Percentiles rank a stretch among this genome's conserved stretches.
phyloP scores from a whole-genome alignment of 2,888 invertebrate genomes.

The Tenthredo livida region DNA sequence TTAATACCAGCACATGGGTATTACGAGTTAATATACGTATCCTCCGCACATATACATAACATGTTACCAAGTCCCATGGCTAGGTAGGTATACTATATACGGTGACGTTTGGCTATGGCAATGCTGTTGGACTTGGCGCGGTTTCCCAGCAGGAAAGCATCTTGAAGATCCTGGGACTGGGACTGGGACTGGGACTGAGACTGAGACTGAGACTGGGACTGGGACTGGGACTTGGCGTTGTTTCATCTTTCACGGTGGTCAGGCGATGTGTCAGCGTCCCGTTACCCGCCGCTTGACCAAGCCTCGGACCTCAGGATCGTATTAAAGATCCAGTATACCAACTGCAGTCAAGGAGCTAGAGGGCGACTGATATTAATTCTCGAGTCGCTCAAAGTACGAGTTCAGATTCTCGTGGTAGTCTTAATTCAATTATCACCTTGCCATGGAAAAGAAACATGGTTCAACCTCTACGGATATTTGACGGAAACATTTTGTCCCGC shows the following conservation, averaged over 20 bases:
- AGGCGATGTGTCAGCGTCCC: conserved; percentile 72
- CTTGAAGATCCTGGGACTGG: conserved; percentile 27
- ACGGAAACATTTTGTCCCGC: neutral
- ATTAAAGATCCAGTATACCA: conserved; percentile 20
- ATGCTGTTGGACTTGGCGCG: conserved; percentile 18
- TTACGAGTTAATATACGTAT: neutral
- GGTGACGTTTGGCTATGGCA: conserved; percentile 21
- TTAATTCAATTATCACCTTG: conserved; percentile 44
- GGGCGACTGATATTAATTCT: conserved; percentile 41
- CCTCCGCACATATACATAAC: neutral
- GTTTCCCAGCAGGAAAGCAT: conserved; percentile 1
- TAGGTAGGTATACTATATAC: conserved; percentile 26
- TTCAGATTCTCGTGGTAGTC: conserved; percentile 1
- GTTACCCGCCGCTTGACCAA: conserved; percentile 63
- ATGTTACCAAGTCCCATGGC: neutral
- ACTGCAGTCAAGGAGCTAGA: conserved; percentile 8
- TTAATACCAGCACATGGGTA: conserved; percentile 9
- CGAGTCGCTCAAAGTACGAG: neutral
- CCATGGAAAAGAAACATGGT: neutral
- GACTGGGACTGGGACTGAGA: neutral
- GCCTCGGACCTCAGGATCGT: conserved; percentile 23
- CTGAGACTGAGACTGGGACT: conserved; percentile 26
- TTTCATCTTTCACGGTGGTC: conserved; percentile 60
- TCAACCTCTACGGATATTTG: neutral
- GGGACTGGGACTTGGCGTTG: conserved; percentile 53